These are phyloP conservation scores for Aplodontia rufa DNA, from an alignment of 2,113 vertebrate species.

Conservation along the genomic window DNA sequence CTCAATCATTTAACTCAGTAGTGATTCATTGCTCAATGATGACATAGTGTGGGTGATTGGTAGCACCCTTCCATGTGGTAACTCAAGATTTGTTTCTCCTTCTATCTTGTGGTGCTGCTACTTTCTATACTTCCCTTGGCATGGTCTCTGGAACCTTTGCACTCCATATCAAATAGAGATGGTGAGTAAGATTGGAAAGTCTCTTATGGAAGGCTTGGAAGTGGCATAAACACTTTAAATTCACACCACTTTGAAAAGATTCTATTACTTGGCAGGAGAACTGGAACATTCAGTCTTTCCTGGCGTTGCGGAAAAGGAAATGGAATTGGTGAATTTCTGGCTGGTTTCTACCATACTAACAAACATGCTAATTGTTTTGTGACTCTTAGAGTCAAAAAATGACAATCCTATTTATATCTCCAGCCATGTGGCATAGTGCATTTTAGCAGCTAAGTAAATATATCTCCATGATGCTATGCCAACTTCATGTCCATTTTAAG, in stretches of 20 bases:
- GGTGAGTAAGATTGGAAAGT: neutral
- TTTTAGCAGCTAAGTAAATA: neutral
- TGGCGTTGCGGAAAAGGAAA: neutral
- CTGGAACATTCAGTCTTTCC: neutral
- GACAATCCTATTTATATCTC: neutral
- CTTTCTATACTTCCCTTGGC: neutral
- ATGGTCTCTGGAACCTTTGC: neutral
- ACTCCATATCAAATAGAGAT: neutral
- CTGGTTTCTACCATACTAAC: neutral
- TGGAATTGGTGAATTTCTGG: neutral
- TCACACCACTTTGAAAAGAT: neutral
- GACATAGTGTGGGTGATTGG: neutral
- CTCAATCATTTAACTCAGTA: neutral
- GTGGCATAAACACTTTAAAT: neutral
- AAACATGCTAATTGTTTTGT: neutral
- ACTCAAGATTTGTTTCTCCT: neutral
- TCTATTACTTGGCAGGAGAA: neutral
- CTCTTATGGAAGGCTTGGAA: neutral
- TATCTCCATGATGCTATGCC: neutral
- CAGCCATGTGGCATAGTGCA: neutral
- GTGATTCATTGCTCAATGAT: neutral
- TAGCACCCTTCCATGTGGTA: neutral
- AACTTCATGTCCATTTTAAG: neutral
- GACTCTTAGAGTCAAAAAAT: neutral
- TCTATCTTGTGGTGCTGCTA: neutral